Base-by-base conservation (phyloP, 2,113 vertebrate species). In the Peucedramus taeniatus region DNA sequence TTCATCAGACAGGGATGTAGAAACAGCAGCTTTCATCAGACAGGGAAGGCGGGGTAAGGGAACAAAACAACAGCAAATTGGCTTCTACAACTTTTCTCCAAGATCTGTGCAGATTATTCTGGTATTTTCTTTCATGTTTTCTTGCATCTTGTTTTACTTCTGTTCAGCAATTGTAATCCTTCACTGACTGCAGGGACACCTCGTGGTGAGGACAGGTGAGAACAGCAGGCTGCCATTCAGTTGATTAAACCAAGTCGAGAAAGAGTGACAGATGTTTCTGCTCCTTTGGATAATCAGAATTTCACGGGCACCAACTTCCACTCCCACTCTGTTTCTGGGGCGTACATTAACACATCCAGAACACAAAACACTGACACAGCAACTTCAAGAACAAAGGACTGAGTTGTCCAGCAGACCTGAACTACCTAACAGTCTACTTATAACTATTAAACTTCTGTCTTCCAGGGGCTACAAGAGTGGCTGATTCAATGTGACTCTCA, bases 151-250 rank as follows among this genome's bases (percentile, higher is more conserved):
- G 45, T 87, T 96, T 91, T 70, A 80, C 63, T 93, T 63, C 21
- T 17, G 57, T 33, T 82, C 80, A 89, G 31, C 83, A 90, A 60
- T 28, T 51, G n/a, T 28, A 87, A 83, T 80, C 78, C 80, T 81
- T 68, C 59, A 65, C 51, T 96, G 89, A 79, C 95, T 97, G 82
- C 51, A 94, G 96, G 84, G 96, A 94, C 96, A 96, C 91, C 94
- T 97, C 63, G 89, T 92, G 96, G 96, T 75, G 92, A 96, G 78
- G 61, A 79, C 65, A 93, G 90, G 90, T 89, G 91, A 89, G 76
- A 91, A 79, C 83, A 95, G 95, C 78, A 83, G 65, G 78, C 79
- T 91, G 69, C 37, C 26, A 18, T 88, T 92, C 83, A 69, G 56
- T 91, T 90, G 91, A 91, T 81, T 70, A 83, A 87, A 90, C 53